A percentile compares a stretch with the other conserved stretches of the same genome.
These are phyloP conservation scores for Cynodonichthys magdalenae DNA, from an alignment of 2,797 vertebrate genomes.

Conservation along the genomic window DNA sequence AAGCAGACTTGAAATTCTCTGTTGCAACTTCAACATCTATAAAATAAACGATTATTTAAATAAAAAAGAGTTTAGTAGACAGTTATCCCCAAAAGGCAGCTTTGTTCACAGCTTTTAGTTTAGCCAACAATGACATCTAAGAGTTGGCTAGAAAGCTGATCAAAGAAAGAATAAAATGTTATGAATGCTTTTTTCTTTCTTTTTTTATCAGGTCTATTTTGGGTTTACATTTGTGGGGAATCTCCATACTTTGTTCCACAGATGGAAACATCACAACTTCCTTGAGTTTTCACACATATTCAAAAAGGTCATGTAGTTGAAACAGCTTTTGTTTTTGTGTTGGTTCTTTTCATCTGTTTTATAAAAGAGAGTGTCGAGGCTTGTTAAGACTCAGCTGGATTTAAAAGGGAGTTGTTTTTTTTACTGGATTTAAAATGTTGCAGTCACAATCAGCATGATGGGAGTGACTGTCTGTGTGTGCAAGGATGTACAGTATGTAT, in stretches of 20 bases:
- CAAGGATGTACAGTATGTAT: background rate
- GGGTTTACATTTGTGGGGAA: conserved; percentile 21
- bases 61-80: background rate
- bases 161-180: conserved; percentile 7
- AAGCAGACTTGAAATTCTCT: conserved; percentile 37
- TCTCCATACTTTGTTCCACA: conserved; percentile 26
- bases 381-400: conserved; percentile 46
- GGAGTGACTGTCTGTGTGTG: conserved; percentile 7
- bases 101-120: conserved; percentile 24
- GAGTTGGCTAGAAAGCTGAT: conserved; percentile 14
- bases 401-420: conserved; percentile 42
- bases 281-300: conserved; percentile 28
- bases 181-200: conserved; percentile 10
- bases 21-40: background rate
- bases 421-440: no score
- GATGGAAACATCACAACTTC: conserved; percentile 24
- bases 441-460: conserved; percentile 19
- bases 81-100: conserved; percentile 19
- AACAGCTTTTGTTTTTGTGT: conserved; percentile 29
- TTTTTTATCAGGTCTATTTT: conserved; percentile 23
- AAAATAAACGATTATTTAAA: no score
- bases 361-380: conserved; percentile 25
- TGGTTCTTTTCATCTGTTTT: conserved; percentile 25
- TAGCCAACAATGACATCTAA: conserved; percentile 31
- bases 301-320: conserved; percentile 22